Evolutionary conservation across 1,140 invertebrate genomes (phyloP).

Genomic region (Patella vulgata): DNA sequence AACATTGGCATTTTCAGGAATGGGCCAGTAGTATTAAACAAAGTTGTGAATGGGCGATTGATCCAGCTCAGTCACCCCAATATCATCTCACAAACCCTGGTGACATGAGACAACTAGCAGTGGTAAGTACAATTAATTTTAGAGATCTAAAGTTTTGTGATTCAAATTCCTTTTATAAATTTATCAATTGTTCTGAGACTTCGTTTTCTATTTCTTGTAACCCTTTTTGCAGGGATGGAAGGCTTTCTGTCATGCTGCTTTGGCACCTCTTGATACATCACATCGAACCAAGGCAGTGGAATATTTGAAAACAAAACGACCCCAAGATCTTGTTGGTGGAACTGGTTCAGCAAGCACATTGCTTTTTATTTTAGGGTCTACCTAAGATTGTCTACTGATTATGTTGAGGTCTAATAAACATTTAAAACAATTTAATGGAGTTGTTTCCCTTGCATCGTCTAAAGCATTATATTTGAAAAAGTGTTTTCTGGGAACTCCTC

Average conservation of each 20-base stretch:
- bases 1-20: conserved; percentile 23
- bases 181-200: no score
- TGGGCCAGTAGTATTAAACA: conserved; percentile 42
- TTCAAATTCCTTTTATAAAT: no score
- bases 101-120: conserved; percentile 20
- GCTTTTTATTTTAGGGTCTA: conserved; percentile 49
- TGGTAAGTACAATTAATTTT: conserved; percentile 24
- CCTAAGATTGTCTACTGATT: conserved; percentile 18
- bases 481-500: conserved; percentile 11
- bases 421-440: conserved; percentile 10
- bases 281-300: conserved; percentile 42
- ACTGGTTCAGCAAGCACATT: conserved; percentile 49
- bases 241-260: conserved; percentile 49
- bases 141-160: no score
- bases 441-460: no score
- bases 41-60: conserved; percentile 39
- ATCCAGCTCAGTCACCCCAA: conserved; percentile 21
- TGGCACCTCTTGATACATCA: conserved; percentile 40
- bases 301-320: conserved; percentile 36
- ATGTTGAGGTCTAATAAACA: not conserved
- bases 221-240: conserved; percentile 52
- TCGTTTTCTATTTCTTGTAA: no score
- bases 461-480: no score
- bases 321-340: conserved; percentile 44
- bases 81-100: conserved; percentile 27